Base-by-base conservation (phyloP, 2,797 vertebrate species). In the Gymnoscopelus microlampas region DNA sequence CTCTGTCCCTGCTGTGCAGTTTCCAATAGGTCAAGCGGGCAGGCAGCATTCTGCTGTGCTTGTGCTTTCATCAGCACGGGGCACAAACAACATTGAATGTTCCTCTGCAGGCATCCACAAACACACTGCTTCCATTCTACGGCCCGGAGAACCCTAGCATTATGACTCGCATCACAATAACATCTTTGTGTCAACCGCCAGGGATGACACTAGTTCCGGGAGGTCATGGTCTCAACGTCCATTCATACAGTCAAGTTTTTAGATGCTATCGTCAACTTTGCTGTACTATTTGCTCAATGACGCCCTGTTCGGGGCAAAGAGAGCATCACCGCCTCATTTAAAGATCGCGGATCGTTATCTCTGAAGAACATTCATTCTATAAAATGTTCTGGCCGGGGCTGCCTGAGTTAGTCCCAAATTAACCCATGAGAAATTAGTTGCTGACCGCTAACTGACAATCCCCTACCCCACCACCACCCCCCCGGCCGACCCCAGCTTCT, bases 111-210 rank as follows among this genome's bases (percentile, higher is more conserved):
- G 85, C 89, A 81, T 88, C 82, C 84, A 75, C 87, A 88, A 86
- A 90, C 85, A 92, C 89, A 92, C 91, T 92, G 86, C 82, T 74
- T 76, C 88, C 75, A 90, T 93, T 93, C 90, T 92, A 26, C 80
- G 64, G 72, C 61, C 66, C 39, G 39, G 39, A 87, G 84, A 87
- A 87, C 81, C 76, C 76, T 44, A 44, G 77, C 87, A 79, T 90
- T 84, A 85, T 83, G 78, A 82, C 77, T 81, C 68, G 32, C 78
- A 78, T 82, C 86, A 92, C 89, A 93, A 91, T 88, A 84, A 80
- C 77, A 87, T 84, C 84, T 87, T 85, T 92, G 85, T 83, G 60
- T 64, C 71, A 73, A 53, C 78, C 48, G 67, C 68, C 62, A 50
- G 60, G 70, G 78, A 73, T 60, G 70, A 85, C 82, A 68, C 54